Conservation (phyloP, 2,113 vertebrate species). For the Phylloscopus trochilus region DNA sequence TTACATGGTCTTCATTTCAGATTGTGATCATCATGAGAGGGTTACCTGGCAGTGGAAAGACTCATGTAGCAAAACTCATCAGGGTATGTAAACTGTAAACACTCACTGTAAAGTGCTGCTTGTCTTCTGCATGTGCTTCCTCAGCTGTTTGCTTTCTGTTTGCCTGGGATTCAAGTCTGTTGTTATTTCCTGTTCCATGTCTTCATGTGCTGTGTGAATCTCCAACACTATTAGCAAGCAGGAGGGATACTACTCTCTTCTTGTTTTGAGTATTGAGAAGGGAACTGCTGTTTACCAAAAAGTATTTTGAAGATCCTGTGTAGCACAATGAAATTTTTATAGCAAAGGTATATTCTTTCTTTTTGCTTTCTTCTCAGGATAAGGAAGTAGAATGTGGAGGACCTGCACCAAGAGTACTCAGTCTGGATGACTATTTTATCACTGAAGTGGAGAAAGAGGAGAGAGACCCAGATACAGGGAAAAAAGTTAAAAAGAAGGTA, state of each 20-base stretch:
- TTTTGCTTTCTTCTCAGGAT: conserved; percentile 77
- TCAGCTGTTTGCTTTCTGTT: not conserved
- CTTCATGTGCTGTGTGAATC: not conserved
- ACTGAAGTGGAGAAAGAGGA: conserved; percentile 94
- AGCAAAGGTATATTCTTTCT: not conserved
- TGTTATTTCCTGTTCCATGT: not conserved
- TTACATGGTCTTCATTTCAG: conserved; percentile 71
- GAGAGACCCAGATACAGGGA: conserved; percentile 94
- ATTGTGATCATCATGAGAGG: conserved; percentile 99
- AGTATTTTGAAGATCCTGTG: not conserved
- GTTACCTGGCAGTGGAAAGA: conserved; percentile 96
- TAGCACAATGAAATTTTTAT: not conserved
- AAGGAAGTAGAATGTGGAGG: conserved; percentile 97
- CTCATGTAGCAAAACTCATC: conserved; percentile 97
- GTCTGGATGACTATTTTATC: conserved; percentile 97
- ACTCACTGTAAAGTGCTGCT: not conserved
- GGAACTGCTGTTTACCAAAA: not conserved
- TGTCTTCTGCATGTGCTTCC: not conserved
- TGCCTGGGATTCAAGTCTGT: not conserved
- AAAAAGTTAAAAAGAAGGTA: conserved; percentile 93
- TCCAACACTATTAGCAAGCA: not conserved
- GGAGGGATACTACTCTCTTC: not conserved
- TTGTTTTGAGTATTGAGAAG: not conserved
- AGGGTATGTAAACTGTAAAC: conserved; percentile 80
- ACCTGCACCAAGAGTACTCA: conserved; percentile 93